Evolutionary conservation across 2,113 vertebrate species (phyloP).

Genomic region (Marmota monax): DNA sequence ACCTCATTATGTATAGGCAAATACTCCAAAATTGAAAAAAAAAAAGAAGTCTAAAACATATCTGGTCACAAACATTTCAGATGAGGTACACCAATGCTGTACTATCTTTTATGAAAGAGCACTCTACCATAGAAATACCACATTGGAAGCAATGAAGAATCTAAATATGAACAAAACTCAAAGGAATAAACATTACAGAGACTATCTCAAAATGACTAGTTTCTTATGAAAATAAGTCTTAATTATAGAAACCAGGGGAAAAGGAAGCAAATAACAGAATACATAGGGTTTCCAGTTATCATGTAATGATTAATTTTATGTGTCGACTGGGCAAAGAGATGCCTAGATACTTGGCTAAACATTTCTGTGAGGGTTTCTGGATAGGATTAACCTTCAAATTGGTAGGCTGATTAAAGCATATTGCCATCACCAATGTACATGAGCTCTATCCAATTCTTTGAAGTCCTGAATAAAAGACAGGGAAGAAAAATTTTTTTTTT

Average conservation of each 20-base stretch:
- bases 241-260: background rate
- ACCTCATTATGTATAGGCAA: background rate
- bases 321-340: background rate
- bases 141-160: background rate
- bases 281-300: background rate
- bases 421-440: background rate
- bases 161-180: background rate
- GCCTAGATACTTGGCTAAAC: background rate
- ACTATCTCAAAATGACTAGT: background rate
- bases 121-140: background rate
- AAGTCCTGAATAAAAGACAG: background rate
- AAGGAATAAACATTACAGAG: background rate
- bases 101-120: too few species aligned
- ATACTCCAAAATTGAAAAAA: background rate
- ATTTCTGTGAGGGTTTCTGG: background rate
- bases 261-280: background rate
- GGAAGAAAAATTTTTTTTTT: background rate
- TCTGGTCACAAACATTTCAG: background rate
- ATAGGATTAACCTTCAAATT: background rate
- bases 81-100: background rate
- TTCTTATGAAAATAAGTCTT: background rate
- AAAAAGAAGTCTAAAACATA: background rate
- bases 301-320: background rate
- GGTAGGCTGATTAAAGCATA: background rate
- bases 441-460: background rate